Evolutionary conservation across 1,140 invertebrate species (phyloP).

Genomic region (Aphidius ervi): DNA sequence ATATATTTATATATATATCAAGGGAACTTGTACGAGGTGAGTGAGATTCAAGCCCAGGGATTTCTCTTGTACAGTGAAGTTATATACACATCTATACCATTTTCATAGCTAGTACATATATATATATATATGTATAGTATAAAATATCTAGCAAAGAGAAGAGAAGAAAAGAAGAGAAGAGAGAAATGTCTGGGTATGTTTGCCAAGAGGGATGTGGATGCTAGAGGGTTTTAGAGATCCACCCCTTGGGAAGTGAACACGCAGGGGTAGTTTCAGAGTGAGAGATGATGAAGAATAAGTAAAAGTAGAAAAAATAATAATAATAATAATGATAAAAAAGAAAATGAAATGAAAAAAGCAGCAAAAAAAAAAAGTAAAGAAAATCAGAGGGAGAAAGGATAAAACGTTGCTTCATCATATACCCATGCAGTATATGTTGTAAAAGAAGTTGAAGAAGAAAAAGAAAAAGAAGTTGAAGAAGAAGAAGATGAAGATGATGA

Average conservation of each 20-base stretch:
- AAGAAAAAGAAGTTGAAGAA: background rate
- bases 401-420: no score
- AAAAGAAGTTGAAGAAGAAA: no score
- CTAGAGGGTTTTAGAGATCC: slow-evolving; percentile 42
- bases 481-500: no score
- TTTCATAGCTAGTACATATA: slow-evolving; percentile 9
- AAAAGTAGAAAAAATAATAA: background rate
- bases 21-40: no score
- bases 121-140: no score
- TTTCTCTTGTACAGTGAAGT: no score
- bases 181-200: slow-evolving; percentile 40
- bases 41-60: no score
- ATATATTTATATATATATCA: no score
- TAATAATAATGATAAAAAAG: background rate
- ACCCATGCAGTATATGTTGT: no score
- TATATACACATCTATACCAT: no score
- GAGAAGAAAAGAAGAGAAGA: background rate
- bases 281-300: background rate
- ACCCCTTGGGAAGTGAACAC: slow-evolving; percentile 21
- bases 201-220: slow-evolving; percentile 44
- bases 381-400: background rate
- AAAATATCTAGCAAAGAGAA: no score
- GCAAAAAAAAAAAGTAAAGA: no score
- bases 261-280: slow-evolving; percentile 3
- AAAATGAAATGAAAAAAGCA: background rate